Percentiles rank a stretch among this genome's conserved stretches.
Conservation (phyloP, 2,797 vertebrate species). For the Hafferia zeledoni region DNA sequence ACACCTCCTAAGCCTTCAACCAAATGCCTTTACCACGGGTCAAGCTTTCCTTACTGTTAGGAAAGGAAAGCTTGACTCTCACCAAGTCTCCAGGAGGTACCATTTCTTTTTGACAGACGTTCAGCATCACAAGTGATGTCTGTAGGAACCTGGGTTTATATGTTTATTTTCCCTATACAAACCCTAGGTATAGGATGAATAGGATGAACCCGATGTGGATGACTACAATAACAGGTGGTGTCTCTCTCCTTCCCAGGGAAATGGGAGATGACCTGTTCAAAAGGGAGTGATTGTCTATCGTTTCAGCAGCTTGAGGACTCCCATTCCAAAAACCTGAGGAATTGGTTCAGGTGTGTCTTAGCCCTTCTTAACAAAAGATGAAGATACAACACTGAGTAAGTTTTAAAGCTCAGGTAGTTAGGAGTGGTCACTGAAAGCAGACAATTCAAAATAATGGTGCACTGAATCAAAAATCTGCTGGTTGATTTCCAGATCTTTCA, state of each 20-base stretch:
- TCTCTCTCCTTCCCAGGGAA: not conserved
- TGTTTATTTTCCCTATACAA: not conserved
- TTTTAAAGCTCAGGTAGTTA: not conserved
- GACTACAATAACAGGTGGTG: not conserved
- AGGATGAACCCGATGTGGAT: not conserved
- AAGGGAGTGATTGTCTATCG: not conserved
- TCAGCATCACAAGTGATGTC: not conserved
- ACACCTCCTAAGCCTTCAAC: not conserved
- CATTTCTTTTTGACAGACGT: not conserved
- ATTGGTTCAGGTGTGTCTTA: not conserved
- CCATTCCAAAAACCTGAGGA: not conserved
- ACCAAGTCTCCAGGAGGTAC: not conserved
- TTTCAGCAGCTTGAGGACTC: not conserved
- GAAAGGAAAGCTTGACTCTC: not conserved
- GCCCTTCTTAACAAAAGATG: not conserved
- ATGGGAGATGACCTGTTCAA: not conserved
- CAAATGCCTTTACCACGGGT: not conserved
- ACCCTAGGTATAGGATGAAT: not conserved
- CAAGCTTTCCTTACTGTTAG: not conserved
- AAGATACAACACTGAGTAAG: not conserved
- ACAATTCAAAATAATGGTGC: not conserved
- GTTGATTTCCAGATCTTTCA: not conserved
- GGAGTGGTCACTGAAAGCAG: not conserved
- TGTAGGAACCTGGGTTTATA: not conserved
- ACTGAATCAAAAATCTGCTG: not conserved